Conservation (phyloP, 2,888 invertebrate genomes). For the Catocala nupta region DNA sequence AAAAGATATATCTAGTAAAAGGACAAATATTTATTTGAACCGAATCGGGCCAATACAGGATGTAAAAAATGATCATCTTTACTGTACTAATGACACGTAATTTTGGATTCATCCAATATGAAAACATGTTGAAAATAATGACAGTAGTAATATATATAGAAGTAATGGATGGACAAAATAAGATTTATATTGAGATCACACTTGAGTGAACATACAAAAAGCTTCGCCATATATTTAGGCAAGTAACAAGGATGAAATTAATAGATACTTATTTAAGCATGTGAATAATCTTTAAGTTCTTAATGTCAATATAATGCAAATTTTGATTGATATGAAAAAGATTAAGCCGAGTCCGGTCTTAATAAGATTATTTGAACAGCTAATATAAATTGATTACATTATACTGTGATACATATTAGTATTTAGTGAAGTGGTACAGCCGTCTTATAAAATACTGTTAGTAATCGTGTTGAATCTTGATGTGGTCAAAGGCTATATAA, state of each 20-base stretch:
- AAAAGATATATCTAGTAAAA: no score
- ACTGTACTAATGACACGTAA: no score
- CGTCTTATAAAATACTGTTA: constrained; percentile 10
- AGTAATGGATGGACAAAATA: no score
- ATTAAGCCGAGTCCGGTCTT: neutral
- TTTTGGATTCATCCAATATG: no score
- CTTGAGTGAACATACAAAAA: neutral
- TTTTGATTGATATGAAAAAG: constrained; percentile 8
- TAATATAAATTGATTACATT: constrained; percentile 4
- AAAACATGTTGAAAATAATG: no score
- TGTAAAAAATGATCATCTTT: no score
- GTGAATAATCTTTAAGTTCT: constrained; percentile 2
- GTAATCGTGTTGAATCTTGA: neutral
- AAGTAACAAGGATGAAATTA: neutral
- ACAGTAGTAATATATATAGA: no score
- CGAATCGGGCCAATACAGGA: no score
- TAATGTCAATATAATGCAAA: constrained; percentile 13
- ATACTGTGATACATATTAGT: constrained; percentile 1
- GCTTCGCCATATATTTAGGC: neutral
- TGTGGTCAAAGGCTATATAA: neutral
- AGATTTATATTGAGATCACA: neutral
- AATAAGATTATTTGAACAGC: neutral
- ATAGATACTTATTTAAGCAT: neutral
- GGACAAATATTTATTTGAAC: no score
- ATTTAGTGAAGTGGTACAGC: neutral